Evolutionary conservation across 2,888 invertebrate species (phyloP).

Genomic region (Abrostola triplasia): DNA sequence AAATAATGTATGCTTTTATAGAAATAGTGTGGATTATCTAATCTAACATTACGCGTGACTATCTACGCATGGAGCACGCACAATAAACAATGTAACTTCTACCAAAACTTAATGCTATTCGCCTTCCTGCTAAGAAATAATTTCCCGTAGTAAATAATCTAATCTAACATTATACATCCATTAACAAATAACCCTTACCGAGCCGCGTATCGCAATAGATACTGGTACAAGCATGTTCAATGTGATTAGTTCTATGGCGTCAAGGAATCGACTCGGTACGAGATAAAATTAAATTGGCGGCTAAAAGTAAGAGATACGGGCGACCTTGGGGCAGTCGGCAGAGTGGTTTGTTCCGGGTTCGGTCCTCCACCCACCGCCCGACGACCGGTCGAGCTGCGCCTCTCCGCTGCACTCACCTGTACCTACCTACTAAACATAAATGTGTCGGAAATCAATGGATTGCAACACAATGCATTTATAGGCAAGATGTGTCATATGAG

Average conservation of each 20-base stretch:
- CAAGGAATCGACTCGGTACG: slow-evolving; percentile 48
- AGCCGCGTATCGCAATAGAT: slow-evolving; percentile 46
- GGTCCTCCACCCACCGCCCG: slow-evolving; percentile 66
- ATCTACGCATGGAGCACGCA: slow-evolving; percentile 1
- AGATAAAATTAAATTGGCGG: slow-evolving; percentile 61
- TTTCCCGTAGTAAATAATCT: slow-evolving; percentile 46
- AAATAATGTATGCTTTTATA: neutral
- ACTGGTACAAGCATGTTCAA: slow-evolving; percentile 47
- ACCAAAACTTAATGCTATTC: slow-evolving; percentile 16
- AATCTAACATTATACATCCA: slow-evolving; percentile 51
- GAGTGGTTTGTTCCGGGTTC: slow-evolving; percentile 82
- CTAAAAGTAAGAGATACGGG: slow-evolving; percentile 78
- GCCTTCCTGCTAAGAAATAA: slow-evolving; percentile 38
- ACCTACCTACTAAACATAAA: slow-evolving; percentile 49
- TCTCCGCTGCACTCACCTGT: slow-evolving; percentile 61
- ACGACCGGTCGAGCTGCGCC: slow-evolving; percentile 69
- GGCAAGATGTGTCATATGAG: slow-evolving; percentile 25
- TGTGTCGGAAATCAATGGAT: slow-evolving; percentile 37
- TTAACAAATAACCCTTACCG: slow-evolving; percentile 56
- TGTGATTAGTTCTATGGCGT: slow-evolving; percentile 55
- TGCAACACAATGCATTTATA: slow-evolving; percentile 34
- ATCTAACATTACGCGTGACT: neutral
- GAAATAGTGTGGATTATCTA: neutral
- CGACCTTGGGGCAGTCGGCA: slow-evolving; percentile 78
- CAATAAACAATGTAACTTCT: slow-evolving; percentile 36